phyloP scores from a whole-genome alignment of 2,888 invertebrate species.

The Deilephila porcellus region DNA sequence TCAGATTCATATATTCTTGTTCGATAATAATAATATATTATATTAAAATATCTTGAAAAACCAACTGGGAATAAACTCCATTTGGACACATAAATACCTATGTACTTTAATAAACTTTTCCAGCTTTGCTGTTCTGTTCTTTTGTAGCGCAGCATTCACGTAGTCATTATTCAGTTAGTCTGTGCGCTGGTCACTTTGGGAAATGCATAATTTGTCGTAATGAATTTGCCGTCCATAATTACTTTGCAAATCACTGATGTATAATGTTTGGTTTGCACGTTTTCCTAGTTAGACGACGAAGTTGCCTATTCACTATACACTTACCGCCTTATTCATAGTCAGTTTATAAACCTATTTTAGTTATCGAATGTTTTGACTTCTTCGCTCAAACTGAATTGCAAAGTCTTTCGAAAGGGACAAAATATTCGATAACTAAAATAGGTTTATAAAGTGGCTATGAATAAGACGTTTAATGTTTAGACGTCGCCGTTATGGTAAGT shows the following conservation, averaged over 20 bases:
- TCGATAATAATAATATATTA: too few species aligned
- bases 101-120: background rate
- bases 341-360: background rate
- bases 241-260: constrained; percentile 69
- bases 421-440: background rate
- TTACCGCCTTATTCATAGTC: background rate
- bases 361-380: background rate
- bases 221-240: constrained; percentile 80
- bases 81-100: too few species aligned
- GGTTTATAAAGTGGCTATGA: background rate
- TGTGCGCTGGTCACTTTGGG: constrained; percentile 19
- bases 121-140: constrained; percentile 10
- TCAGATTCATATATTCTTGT: background rate
- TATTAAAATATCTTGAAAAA: too few species aligned
- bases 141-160: background rate
- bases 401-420: background rate
- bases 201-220: constrained; percentile 53
- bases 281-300: constrained; percentile 55
- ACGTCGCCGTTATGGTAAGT: constrained; percentile 30
- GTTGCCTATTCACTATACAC: constrained; percentile 31
- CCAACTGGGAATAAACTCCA: too few species aligned
- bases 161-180: background rate
- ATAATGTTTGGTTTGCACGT: constrained; percentile 58
- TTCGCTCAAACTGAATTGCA: background rate
- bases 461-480: constrained; percentile 33